Base-by-base conservation (phyloP, 2,797 vertebrate genomes). In the Pristis pectinata region DNA sequence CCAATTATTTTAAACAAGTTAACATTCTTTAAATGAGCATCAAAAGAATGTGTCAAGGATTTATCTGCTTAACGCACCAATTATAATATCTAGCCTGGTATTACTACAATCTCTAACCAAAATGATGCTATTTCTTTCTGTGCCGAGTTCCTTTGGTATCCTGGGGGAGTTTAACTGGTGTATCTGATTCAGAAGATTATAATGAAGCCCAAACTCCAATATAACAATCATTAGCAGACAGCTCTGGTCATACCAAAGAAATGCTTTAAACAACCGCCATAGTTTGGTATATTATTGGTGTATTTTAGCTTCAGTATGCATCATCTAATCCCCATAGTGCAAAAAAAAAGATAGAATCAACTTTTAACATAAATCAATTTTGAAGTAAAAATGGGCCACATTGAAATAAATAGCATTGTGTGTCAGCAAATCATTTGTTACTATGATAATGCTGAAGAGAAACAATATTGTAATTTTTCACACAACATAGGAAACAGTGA, bases 371-470 rank as follows among this genome's bases (percentile, higher is more conserved):
- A 11, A n/a, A 64, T 22, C 87, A 91, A 9, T 59, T 67, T 64
- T 64, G 34, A 64, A 30, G 53, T 59, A 56, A 87, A 59, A 27
- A 53, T 59, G 30, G 11, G 8, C 64, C 59, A 64, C 59, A 37
- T 64, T 24, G 17, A 67, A 64, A 41, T 41, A 22, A 64, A 61
- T 61, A 91, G 59, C 34, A 24, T 22, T 41, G 22, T 64, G n/a
- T 91, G 87, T 27, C 87, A 64, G 87, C 87, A 91, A 89, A 91
- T 64, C 87, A 91, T 91, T 64, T 67, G 19, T 41, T 64, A 56
- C 30, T 30, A 37, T 61, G 59, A 91, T 67, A 41, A 24, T 22
- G n/a, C 34, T 9, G 59, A 67, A 37, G 2, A 22, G 56, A 91
- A 91, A 61, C 10, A 91, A n/a, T 64, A 22, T n/a, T 22, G 70